Conservation (phyloP, 2,888 invertebrate species). For the Criorhina ranunculi region DNA sequence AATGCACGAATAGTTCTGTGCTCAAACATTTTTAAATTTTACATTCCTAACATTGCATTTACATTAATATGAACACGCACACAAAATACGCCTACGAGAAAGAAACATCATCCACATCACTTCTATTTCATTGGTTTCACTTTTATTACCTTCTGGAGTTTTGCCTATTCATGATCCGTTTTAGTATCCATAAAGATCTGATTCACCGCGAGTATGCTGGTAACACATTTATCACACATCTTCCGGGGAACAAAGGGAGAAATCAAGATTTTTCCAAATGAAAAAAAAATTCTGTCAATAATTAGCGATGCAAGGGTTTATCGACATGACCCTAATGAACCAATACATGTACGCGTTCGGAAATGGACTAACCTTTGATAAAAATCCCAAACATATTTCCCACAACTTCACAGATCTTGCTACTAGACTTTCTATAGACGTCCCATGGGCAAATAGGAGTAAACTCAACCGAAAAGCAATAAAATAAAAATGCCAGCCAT, state of each 20-base stretch:
- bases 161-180: background rate
- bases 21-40: background rate
- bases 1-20: no score
- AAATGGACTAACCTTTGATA: background rate
- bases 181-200: constrained; percentile 20
- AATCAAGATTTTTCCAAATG: background rate
- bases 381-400: background rate
- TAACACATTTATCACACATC: constrained; percentile 1
- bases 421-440: background rate
- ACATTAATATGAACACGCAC: background rate
- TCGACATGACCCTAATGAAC: constrained; percentile 34
- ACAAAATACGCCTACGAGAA: background rate
- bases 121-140: background rate
- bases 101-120: background rate
- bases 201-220: background rate
- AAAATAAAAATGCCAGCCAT: constrained; percentile 29
- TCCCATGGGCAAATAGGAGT: constrained; percentile 8
- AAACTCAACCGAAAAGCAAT: constrained; percentile 3
- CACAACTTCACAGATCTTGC: background rate
- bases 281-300: constrained; percentile 2
- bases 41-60: background rate
- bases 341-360: background rate
- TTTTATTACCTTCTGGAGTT: constrained; percentile 6
- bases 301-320: constrained; percentile 39
- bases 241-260: background rate